Base-by-base conservation (phyloP, 2,797 vertebrate genomes). In the Bucorvus abyssinicus region DNA sequence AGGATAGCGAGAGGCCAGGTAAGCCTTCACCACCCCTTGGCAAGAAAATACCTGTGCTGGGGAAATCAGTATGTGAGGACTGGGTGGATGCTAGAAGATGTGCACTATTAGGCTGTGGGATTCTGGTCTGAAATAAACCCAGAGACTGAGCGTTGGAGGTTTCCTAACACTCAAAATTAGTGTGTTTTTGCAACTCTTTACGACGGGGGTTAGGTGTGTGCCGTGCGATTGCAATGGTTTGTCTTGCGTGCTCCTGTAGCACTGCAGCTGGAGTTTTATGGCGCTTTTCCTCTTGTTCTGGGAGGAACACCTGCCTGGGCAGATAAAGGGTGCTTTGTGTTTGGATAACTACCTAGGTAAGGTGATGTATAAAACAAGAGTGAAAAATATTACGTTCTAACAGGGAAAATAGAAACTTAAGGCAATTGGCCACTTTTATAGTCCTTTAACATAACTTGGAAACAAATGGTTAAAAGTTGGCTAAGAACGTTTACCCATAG, bases 101-200 rank as follows among this genome's bases (percentile, higher is more conserved):
- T 32, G 9, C 5, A 7, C 15, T 20, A 0, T 42, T 30, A 17
- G 8, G 10, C 10, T 38, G 2, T 0, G 1, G 75, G 52, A 32
- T 44, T 56, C 20, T 60, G 69, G 23, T 74, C 24, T 22, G 44
- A 76, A 79, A 36, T 19, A 44, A 86, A n/a, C 9, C 21, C 47
- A 40, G 34, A 71, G 16, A 2, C 42, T 6, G n/a, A 32, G 56
- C 14, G 52, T 23, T 44, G 45, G 55, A 49, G 29, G 47, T 49
- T 84, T 87, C 36, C 67, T 44, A 67, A 10, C 14, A 3, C 15
- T 7, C n/a, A 26, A 32, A 24, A 56, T 18, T 10, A n/a, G 14
- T 17, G 8, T 42, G 14, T 68, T 75, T 80, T 38, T 68, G 53
- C 24, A 36, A 0, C 24, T 14, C 12, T 69, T 69, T 50, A 2